Conservation (phyloP, 2,797 vertebrate species). For the Crenuchus spilurus region DNA sequence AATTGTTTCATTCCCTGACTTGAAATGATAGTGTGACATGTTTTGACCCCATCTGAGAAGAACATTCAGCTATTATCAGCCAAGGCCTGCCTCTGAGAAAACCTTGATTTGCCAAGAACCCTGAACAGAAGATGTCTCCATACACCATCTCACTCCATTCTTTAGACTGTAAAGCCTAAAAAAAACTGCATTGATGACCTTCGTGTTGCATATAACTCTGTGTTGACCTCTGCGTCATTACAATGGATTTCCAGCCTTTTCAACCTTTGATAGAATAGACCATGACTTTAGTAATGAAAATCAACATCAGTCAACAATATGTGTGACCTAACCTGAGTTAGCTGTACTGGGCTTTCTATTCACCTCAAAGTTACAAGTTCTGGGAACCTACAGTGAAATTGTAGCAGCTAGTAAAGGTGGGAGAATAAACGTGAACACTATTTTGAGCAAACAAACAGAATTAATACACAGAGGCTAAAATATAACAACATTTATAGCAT, state of each 20-base stretch:
- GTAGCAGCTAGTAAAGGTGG: too few species aligned
- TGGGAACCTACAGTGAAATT: too few species aligned
- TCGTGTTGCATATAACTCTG: neutral
- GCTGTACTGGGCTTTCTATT: neutral
- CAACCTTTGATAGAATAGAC: too few species aligned
- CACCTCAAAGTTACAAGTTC: neutral
- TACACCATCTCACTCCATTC: neutral
- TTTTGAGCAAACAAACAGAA: too few species aligned
- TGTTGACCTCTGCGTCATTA: neutral
- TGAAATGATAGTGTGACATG: slow-evolving; percentile 26
- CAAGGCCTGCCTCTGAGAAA: neutral
- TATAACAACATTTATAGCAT: too few species aligned
- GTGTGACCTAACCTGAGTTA: neutral
- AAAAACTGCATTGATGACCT: neutral
- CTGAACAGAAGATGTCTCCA: neutral
- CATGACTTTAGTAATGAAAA: neutral
- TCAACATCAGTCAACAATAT: neutral
- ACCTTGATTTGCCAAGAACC: neutral
- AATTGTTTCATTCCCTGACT: slow-evolving; percentile 28
- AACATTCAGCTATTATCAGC: neutral
- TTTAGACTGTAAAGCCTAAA: neutral
- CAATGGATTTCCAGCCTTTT: neutral
- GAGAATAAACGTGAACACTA: too few species aligned
- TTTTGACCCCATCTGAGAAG: slow-evolving; percentile 14
- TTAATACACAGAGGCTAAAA: too few species aligned